These are phyloP conservation scores for Baccha elongata DNA, from an alignment of 2,888 invertebrate species.

Conservation along the genomic window DNA sequence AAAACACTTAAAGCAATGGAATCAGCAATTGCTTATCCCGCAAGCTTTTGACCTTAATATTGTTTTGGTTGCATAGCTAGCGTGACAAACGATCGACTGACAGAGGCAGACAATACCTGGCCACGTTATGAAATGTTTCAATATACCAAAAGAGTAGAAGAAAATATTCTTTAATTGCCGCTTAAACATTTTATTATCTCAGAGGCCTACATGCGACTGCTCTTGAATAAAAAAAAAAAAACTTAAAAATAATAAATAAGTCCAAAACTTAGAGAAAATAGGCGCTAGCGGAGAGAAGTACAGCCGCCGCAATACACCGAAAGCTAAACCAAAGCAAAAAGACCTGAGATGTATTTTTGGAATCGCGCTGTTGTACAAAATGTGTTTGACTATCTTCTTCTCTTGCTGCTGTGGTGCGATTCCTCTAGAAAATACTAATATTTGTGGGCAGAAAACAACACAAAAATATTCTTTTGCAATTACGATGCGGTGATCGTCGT, in stretches of 20 bases:
- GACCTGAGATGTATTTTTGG: conserved; percentile 70
- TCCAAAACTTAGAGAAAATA: conserved; percentile 23
- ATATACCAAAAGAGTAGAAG: not conserved
- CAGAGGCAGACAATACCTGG: conserved; percentile 30
- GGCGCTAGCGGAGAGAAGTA: conserved; percentile 16
- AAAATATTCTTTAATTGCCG: conserved; percentile 46
- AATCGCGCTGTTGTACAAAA: conserved; percentile 45
- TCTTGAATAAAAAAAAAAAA: conserved; percentile 36
- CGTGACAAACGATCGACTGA: conserved; percentile 29
- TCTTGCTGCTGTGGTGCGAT: conserved; percentile 6
- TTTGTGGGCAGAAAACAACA: conserved; percentile 60
- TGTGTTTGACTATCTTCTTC: conserved; percentile 31
- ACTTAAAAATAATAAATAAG: conserved; percentile 56
- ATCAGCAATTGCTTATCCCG: conserved; percentile 22
- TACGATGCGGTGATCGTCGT: conserved; percentile 13
- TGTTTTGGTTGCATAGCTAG: conserved; percentile 29
- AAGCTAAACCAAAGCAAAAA: conserved; percentile 37
- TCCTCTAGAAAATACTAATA: conserved; percentile 36
- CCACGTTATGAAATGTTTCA: conserved; percentile 38
- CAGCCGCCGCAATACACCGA: not conserved
- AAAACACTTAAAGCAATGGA: conserved; percentile 45
- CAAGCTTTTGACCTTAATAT: conserved; percentile 54
- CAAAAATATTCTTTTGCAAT: conserved; percentile 42
- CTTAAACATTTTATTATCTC: not conserved
- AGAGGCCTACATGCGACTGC: not conserved